phyloP scores from a whole-genome alignment of 2,888 invertebrate species.

The Caenorhabditis becei region DNA sequence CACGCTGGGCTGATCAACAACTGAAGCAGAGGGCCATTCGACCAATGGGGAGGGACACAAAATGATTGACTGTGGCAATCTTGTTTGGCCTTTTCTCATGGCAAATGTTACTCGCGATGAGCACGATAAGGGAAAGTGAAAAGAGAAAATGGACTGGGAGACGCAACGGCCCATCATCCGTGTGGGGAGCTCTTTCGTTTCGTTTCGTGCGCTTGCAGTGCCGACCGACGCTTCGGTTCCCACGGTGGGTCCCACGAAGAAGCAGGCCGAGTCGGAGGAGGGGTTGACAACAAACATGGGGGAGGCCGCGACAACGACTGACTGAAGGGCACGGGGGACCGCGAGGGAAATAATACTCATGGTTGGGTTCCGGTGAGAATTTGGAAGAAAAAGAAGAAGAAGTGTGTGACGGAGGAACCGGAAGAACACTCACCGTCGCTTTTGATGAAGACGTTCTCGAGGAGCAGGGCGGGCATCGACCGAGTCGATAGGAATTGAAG shows the following conservation, averaged over 20 bases:
- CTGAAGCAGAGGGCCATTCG: no score
- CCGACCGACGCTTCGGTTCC: constrained; percentile 23
- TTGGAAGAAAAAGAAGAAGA: background rate
- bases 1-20: no score
- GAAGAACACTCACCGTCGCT: constrained; percentile 39
- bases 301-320: background rate
- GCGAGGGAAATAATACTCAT: constrained; percentile 6
- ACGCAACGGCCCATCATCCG: constrained; percentile 29
- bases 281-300: constrained; percentile 55
- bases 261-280: constrained; percentile 41
- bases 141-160: constrained; percentile 15
- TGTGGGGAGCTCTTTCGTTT: background rate
- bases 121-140: constrained; percentile 1
- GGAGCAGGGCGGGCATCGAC: constrained; percentile 48
- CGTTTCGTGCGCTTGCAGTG: constrained; percentile 13
- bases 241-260: constrained; percentile 50
- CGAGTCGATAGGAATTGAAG: constrained; percentile 46
- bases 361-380: constrained; percentile 8
- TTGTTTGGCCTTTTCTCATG: constrained; percentile 25
- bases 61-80: background rate
- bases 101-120: constrained; percentile 30
- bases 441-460: constrained; percentile 46
- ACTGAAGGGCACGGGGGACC: background rate
- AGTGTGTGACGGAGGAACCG: background rate
- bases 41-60: background rate